A percentile compares a stretch with the other conserved stretches of the same genome.
Conservation (phyloP, 2,888 invertebrate species). For the Stratiomys singularior region DNA sequence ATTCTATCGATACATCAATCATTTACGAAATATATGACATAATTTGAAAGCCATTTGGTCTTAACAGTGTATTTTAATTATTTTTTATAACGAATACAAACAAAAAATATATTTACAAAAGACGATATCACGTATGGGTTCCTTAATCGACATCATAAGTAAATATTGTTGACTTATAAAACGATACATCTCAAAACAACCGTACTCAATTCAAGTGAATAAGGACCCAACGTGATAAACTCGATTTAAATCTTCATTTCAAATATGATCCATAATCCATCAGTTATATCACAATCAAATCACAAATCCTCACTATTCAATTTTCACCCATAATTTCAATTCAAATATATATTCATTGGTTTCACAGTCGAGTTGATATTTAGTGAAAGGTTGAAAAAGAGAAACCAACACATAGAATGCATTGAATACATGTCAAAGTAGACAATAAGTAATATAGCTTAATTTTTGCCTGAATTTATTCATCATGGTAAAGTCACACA, state of each 20-base stretch:
- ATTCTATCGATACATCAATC: too few species aligned
- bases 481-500: neutral
- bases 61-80: neutral
- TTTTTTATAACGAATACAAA: neutral
- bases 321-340: neutral
- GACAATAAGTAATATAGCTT: neutral
- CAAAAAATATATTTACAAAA: slow-evolving; percentile 25
- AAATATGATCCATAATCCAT: neutral
- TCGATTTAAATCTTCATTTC: neutral
- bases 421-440: slow-evolving; percentile 17
- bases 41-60: neutral
- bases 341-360: slow-evolving; percentile 3
- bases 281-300: neutral
- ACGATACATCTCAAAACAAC: neutral
- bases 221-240: neutral
- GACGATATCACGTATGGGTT: slow-evolving; percentile 6
- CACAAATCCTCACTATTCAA: slow-evolving; percentile 2
- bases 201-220: neutral
- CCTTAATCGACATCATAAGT: neutral
- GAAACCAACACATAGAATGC: slow-evolving; percentile 35
- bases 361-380: neutral
- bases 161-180: too few species aligned
- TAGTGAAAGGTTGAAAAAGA: neutral
- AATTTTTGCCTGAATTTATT: slow-evolving; percentile 25
- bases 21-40: too few species aligned